Evolutionary conservation across 2,888 invertebrate species (phyloP).

Genomic region (Lithophane semibrunnea): DNA sequence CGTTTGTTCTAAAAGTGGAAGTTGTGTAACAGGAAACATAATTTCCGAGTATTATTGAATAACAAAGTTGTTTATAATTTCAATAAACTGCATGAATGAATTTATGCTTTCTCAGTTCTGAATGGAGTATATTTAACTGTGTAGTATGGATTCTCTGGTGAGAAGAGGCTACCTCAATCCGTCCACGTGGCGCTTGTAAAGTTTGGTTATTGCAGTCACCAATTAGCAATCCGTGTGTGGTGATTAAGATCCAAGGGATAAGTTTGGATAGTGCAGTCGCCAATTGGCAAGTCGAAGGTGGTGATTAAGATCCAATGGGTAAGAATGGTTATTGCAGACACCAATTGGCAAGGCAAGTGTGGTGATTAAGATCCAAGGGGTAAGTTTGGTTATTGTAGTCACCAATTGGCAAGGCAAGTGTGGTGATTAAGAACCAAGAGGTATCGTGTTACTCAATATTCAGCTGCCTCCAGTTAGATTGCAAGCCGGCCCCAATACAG

Average conservation of each 20-base stretch:
- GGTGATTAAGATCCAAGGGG: too few relatives aligned
- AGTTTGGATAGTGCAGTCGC: too few relatives aligned
- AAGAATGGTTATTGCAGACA: too few relatives aligned
- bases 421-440: not conserved
- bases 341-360: too few relatives aligned
- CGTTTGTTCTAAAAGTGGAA: constrained; percentile 46
- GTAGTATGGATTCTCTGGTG: not conserved
- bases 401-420: not conserved
- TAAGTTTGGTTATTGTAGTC: too few relatives aligned
- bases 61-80: constrained; percentile 59
- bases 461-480: not conserved
- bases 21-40: constrained; percentile 60
- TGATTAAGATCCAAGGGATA: not conserved
- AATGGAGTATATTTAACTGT: not conserved
- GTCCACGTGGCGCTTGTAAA: not conserved
- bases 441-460: not conserved
- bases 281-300: too few relatives aligned
- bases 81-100: constrained; percentile 21
- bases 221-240: not conserved
- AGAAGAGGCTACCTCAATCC: not conserved
- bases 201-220: too few relatives aligned
- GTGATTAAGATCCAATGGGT: too few relatives aligned
- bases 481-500: not conserved
- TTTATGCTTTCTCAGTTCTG: constrained; percentile 25
- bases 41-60: constrained; percentile 56